A percentile compares a stretch with the other conserved stretches of the same genome.
phyloP scores from a whole-genome alignment of 2,888 invertebrate genomes.

The Microchrysa polita region DNA sequence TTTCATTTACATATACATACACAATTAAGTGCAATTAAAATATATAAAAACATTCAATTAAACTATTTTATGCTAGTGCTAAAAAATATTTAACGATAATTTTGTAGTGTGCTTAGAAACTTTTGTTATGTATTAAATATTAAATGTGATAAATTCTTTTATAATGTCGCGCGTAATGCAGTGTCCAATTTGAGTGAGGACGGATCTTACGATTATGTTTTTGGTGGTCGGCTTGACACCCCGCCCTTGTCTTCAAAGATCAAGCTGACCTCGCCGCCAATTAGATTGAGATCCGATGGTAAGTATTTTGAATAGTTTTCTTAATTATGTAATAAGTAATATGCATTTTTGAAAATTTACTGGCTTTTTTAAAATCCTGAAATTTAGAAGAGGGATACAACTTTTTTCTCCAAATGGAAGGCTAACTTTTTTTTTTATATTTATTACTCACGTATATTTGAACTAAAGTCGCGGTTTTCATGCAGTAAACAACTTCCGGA shows the following conservation, averaged over 20 bases:
- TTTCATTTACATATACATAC: not conserved
- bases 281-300: slow-evolving; percentile 65
- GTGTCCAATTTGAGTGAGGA: slow-evolving; percentile 65
- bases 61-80: not conserved
- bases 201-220: slow-evolving; percentile 66
- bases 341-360: no score
- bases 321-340: no score
- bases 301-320: slow-evolving; percentile 51
- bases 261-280: slow-evolving; percentile 66
- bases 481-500: no score
- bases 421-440: no score
- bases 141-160: not conserved
- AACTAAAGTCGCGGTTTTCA: no score
- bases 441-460: no score
- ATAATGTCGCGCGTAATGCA: slow-evolving; percentile 49
- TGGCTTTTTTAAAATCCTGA: no score
- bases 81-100: no score
- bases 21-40: slow-evolving; percentile 13
- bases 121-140: not conserved
- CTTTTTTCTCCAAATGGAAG: no score
- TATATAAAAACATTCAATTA: not conserved
- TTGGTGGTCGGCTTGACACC: slow-evolving; percentile 65
- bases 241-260: slow-evolving; percentile 64
- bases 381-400: no score
- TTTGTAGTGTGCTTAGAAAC: no score